Evolutionary conservation across 1,140 invertebrate species (phyloP), one percentile per base, ranked within the genome.

Genomic region (Sycobia sp.): DNA sequence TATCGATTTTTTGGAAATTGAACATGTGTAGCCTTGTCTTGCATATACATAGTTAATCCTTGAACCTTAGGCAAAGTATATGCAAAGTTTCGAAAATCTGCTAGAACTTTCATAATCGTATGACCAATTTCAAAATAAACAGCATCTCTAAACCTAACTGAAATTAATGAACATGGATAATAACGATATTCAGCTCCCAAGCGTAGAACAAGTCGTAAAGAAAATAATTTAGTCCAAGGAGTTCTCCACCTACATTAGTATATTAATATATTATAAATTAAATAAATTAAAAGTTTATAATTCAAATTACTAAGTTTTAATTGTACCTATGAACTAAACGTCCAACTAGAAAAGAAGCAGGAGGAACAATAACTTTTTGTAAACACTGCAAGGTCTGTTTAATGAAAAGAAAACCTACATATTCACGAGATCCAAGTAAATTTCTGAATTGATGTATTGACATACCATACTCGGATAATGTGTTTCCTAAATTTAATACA

Each of bases 111-210:
- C 82, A 95, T 94, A 47, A 96, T 93, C 9, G 93, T 95, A 70
- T 95, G 92, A 11, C 93, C 93, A 58, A 95, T 92, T 82, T 96
- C 92, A 46, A 87, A 91, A 76, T 91, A 96, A 2, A 94, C 90
- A 0, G 93, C 88, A 60, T 92, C 90, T n/a, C 94, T 77, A 72
- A 89, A 85, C 18, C 91, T 83, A 20, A 91, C 86, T n/a, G 92
- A 93, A 23, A 95, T 87, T 25, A 95, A 76, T 0, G 93, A 91
- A 75, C 90, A 92, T 2, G 94, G 94, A 82, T 95, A 96, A 75
- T 93, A 94, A 66, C 91, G 86, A 81, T 90, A 93, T 78, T 95
- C 91, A 2, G 92, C 91, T 7, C 93, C 94, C 22, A 96, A 78
- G 53, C 93, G 85, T 39, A 96, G 76, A 61, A 94, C 84, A 13